Conservation (phyloP, 2,797 vertebrate species). For the Anableps anableps region DNA sequence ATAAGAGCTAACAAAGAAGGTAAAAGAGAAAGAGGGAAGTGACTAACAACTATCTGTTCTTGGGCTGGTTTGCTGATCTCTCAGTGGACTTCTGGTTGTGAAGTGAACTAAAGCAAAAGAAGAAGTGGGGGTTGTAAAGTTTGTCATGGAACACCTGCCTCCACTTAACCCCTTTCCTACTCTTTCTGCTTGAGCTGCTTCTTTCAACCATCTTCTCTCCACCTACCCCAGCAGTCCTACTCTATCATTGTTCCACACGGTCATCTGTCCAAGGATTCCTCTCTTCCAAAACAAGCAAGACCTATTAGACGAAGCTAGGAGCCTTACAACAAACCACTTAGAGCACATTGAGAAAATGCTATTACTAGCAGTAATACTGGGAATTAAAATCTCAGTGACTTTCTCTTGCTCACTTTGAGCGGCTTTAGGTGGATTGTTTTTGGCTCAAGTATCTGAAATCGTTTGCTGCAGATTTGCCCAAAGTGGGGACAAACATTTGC, state of each 20-base stretch:
- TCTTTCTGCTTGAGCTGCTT: slow-evolving; percentile 86
- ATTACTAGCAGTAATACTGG: not conserved
- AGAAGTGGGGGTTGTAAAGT: slow-evolving; percentile 68
- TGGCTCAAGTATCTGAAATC: not conserved
- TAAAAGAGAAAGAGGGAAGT: slow-evolving; percentile 56
- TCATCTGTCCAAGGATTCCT: slow-evolving; percentile 55
- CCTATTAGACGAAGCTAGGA: slow-evolving; percentile 58
- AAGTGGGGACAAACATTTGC: not conserved
- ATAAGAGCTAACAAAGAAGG: slow-evolving; percentile 57
- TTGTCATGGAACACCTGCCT: slow-evolving; percentile 84
- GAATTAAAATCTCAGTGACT: not conserved
- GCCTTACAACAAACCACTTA: slow-evolving; percentile 57
- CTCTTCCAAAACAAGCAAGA: slow-evolving; percentile 72
- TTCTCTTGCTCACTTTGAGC: not conserved
- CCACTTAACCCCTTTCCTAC: slow-evolving; percentile 83
- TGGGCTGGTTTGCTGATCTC: slow-evolving; percentile 47
- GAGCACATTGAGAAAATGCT: not conserved
- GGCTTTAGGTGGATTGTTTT: slow-evolving; percentile 1
- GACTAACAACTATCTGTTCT: slow-evolving; percentile 70
- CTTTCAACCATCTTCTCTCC: slow-evolving; percentile 79
- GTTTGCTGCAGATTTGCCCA: not conserved
- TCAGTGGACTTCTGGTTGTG: slow-evolving; percentile 46
- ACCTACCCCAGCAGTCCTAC: slow-evolving; percentile 53
- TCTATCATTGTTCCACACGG: slow-evolving; percentile 54
- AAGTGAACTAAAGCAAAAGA: slow-evolving; percentile 47